Percentiles rank a stretch among this genome's conserved stretches.
These are phyloP conservation scores for Cyanistes caeruleus DNA, from an alignment of 2,113 vertebrate species.

Conservation along the genomic window DNA sequence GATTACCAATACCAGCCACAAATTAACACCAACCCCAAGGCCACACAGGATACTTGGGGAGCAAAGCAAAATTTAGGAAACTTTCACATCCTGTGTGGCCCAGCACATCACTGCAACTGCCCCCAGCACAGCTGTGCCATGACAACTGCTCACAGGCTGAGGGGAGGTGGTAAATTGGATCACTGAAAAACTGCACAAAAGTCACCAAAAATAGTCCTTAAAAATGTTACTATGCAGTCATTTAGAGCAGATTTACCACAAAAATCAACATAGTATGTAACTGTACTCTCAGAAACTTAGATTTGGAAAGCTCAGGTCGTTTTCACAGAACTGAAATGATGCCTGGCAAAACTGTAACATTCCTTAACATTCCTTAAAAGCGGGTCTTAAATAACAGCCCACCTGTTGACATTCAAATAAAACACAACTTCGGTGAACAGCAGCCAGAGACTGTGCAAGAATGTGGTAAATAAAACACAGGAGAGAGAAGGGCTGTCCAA, in stretches of 20 bases:
- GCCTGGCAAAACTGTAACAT: conserved; percentile 3
- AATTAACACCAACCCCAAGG: neutral
- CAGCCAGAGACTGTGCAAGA: neutral
- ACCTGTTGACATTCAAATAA: conserved; percentile 46
- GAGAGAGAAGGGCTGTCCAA: neutral
- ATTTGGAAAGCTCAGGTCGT: neutral
- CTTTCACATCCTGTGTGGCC: neutral
- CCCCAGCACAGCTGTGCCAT: neutral
- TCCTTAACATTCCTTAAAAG: conserved; percentile 53
- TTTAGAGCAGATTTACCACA: neutral
- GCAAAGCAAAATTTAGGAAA: neutral
- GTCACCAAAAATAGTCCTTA: neutral
- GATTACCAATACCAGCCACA: neutral
- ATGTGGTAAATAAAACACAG: conserved; percentile 20
- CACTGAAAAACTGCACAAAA: neutral
- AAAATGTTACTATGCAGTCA: neutral
- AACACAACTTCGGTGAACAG: conserved; percentile 2
- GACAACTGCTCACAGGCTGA: neutral
- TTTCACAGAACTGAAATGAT: conserved; percentile 3
- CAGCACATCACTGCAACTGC: neutral
- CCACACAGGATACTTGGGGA: neutral
- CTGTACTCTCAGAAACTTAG: neutral
- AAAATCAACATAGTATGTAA: neutral
- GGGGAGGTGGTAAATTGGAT: neutral
- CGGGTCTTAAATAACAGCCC: conserved; percentile 40